These are phyloP conservation scores for Orthonyx spaldingii DNA, from an alignment of 2,113 vertebrate genomes.

Conservation along the genomic window DNA sequence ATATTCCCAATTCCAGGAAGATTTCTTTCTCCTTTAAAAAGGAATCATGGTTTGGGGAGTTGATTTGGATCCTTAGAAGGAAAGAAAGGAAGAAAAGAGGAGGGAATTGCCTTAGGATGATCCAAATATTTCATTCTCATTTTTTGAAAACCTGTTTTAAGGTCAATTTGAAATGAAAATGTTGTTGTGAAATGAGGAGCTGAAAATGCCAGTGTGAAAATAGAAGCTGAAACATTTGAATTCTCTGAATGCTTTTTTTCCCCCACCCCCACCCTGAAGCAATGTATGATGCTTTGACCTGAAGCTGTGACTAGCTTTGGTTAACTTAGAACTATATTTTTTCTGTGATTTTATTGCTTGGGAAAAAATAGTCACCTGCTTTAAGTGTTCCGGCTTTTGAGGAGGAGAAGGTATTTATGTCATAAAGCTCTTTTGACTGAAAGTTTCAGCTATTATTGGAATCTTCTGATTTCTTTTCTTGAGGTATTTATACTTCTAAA, in stretches of 20 bases:
- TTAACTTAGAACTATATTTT: not conserved
- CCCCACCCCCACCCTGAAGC: not conserved
- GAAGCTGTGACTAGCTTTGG: not conserved
- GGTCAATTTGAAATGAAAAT: constrained; percentile 30
- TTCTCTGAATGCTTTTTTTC: not conserved
- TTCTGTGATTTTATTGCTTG: not conserved
- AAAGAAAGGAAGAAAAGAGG: not conserved
- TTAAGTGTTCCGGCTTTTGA: not conserved
- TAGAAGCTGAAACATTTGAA: not conserved
- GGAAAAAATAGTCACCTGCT: not conserved
- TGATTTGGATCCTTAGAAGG: not conserved
- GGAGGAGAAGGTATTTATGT: not conserved
- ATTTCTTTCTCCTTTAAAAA: not conserved
- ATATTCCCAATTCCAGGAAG: not conserved
- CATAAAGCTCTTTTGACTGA: not conserved
- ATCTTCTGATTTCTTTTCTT: not conserved
- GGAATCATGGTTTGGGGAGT: not conserved
- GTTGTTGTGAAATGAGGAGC: not conserved
- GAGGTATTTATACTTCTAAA: not conserved
- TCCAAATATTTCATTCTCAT: not conserved
- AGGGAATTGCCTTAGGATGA: not conserved
- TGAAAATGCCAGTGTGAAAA: not conserved
- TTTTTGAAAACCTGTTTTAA: not conserved
- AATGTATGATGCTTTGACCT: not conserved
- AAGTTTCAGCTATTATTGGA: not conserved